These are phyloP conservation scores for Poeciliopsis infans DNA, from an alignment of 2,797 vertebrate genomes.

Conservation along the genomic window DNA sequence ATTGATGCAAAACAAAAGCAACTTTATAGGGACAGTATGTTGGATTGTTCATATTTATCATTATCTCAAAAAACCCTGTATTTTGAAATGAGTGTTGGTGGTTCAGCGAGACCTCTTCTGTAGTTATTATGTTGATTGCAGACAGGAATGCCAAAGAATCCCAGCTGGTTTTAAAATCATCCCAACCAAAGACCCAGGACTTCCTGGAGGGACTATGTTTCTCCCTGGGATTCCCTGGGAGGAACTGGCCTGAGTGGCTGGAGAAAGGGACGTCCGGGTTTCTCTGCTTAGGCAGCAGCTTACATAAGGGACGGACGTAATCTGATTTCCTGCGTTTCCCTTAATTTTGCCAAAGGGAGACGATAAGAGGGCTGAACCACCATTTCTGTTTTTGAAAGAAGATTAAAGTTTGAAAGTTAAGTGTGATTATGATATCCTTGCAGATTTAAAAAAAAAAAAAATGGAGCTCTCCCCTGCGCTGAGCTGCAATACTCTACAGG, in stretches of 20 bases:
- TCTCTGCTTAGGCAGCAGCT: background rate
- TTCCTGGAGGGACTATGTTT: background rate
- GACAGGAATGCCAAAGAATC: background rate
- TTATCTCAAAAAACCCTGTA: background rate
- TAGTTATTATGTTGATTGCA: background rate
- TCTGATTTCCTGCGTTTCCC: background rate
- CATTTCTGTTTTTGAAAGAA: background rate
- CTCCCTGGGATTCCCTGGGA: background rate
- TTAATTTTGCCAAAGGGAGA: background rate
- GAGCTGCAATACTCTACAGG: constrained; percentile 22
- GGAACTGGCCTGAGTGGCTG: background rate
- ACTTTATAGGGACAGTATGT: background rate
- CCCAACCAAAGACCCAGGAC: background rate
- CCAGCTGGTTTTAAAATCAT: background rate
- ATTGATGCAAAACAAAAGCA: background rate
- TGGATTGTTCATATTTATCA: background rate
- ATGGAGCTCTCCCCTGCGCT: background rate
- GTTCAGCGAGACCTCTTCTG: background rate
- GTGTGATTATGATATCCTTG: background rate
- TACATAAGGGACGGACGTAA: background rate
- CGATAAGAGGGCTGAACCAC: background rate
- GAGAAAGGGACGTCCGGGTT: background rate
- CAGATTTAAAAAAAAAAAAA: constrained; percentile 21
- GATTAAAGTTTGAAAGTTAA: constrained; percentile 1
- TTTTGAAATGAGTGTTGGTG: background rate